Percentiles rank a stretch among this genome's conserved stretches.
Evolutionary conservation across 30 jellyfish, hydroid and myxozoan genomes (phyloP).

Genomic region (Rhopilema esculentum): DNA sequence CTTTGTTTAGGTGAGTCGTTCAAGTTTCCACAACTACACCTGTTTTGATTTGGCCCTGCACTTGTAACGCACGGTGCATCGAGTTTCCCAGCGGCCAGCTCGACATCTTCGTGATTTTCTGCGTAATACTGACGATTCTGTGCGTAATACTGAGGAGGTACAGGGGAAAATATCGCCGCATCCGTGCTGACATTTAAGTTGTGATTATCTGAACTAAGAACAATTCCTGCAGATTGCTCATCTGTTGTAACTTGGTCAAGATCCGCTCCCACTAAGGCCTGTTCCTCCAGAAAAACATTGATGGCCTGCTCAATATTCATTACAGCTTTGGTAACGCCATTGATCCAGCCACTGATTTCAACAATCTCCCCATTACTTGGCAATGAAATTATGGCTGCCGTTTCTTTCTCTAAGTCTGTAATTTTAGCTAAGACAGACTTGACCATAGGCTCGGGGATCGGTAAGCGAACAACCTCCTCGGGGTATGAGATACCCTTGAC

Average conservation of each 20-base stretch:
- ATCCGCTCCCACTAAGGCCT: constrained; percentile 71
- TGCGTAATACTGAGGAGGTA: constrained; percentile 44
- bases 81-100: background rate
- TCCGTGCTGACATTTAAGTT: constrained; percentile 56
- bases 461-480: constrained; percentile 89
- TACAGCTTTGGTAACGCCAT: constrained; percentile 94
- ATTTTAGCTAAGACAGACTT: constrained; percentile 70
- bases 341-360: constrained; percentile 93
- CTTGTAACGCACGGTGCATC: constrained; percentile 9
- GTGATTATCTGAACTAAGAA: constrained; percentile 40
- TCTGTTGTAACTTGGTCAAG: constrained; percentile 31
- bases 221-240: constrained; percentile 62
- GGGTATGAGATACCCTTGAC: constrained; percentile 95
- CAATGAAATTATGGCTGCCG: constrained; percentile 91
- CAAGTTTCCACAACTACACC: constrained; percentile 1
- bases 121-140: constrained; percentile 41
- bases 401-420: constrained; percentile 82
- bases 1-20: constrained; percentile 17
- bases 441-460: constrained; percentile 76
- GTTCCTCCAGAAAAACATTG: constrained; percentile 74
- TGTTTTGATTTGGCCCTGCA: background rate
- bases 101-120: constrained; percentile 13
- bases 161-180: constrained; percentile 30
- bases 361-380: constrained; percentile 80
- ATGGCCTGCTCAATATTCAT: constrained; percentile 77